Evolutionary conservation across 2,113 vertebrate species (phyloP).

Genomic region (Redunca redunca): DNA sequence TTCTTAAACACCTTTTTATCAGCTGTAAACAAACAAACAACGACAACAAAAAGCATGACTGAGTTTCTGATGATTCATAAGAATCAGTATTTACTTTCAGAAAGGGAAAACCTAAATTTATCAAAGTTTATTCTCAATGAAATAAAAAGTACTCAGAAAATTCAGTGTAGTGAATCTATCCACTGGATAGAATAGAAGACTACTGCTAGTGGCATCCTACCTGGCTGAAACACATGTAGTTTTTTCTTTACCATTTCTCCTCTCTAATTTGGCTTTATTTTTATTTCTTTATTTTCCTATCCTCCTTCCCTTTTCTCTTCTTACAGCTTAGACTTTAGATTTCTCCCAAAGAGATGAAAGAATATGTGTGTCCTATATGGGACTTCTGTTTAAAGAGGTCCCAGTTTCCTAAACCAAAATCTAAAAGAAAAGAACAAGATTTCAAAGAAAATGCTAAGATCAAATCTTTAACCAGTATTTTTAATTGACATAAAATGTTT

Average conservation of each 20-base stretch:
- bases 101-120: neutral
- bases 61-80: neutral
- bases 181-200: neutral
- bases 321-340: neutral
- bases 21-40: neutral
- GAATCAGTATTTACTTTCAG: neutral
- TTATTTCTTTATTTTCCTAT: neutral
- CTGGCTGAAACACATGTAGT: neutral
- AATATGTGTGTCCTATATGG: neutral
- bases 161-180: neutral
- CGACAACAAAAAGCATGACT: neutral
- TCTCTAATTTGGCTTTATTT: neutral
- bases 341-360: neutral
- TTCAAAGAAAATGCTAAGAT: neutral
- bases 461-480: neutral
- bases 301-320: neutral
- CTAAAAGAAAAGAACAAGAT: neutral
- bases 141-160: neutral
- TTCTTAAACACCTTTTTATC: slow-evolving; percentile 30
- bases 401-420: neutral
- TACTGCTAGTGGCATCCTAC: neutral
- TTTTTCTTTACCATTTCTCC: neutral
- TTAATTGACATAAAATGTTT: neutral
- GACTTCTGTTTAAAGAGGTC: neutral
- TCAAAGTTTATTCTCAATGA: neutral